Evolutionary conservation across 2,888 invertebrate species (phyloP), one percentile per base, ranked within the genome.

Genomic region (Arrhopalites spinosus): DNA sequence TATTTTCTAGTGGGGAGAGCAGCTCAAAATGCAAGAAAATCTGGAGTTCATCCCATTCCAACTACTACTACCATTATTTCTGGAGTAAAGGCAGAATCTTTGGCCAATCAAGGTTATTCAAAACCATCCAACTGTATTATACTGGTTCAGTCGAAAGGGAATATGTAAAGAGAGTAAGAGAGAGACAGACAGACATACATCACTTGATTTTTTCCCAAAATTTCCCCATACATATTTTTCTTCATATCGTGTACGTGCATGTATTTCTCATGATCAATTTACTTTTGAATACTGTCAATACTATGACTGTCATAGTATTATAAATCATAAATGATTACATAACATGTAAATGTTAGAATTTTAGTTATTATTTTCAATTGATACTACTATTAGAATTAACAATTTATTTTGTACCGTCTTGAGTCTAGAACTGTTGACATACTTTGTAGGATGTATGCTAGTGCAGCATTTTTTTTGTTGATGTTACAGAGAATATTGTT

Each of bases 1-100:
- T n/a, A n/a, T n/a, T n/a, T n/a, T n/a, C n/a, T n/a, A n/a, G n/a
- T 79, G 74, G 77, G 79, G 15, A 56, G 79, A 61, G 77, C 79
- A 17, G 76, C 79, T 23, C 76, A 77, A 43, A 77, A 77, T 74
- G 77, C 76, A n/a, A n/a, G 78, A 23, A 77, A 74, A 64, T 36
- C 73, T n/a, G 77, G 75, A 59, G 43, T 30, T n/a, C 71, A 72
- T 50, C 77, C 68, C 1, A 67, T 73, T n/a, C 75, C 75, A 30
- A 50, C 71, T 20, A 66, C 71, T 0, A 66, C 71, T 0, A 20
- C 23, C n/a, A 20, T n/a, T 20, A 53, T 23, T 8, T 53, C 61
- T 45, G 71, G 71, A 25, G 43, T 72, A 17, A 72, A 72, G 61
- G 17, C 61, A 43, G 71, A 72, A 45, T 30, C 71, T 20, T 23